Conservation (phyloP, 2,113 vertebrate genomes). For the Brachypteracias leptosomus region DNA sequence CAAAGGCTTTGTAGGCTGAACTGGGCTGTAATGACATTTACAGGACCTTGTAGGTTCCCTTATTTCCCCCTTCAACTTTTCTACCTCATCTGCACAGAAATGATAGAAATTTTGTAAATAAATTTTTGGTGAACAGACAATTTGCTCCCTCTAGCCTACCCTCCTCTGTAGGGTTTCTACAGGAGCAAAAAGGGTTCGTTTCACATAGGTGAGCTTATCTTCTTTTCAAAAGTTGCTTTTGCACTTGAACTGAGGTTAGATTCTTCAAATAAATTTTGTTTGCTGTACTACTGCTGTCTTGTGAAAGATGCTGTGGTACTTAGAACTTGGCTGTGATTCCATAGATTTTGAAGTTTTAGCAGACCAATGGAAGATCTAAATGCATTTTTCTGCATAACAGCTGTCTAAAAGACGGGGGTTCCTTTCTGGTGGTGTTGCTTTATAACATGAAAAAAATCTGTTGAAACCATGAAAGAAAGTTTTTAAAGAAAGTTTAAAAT, state of each 20-base stretch:
- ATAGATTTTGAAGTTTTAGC: not conserved
- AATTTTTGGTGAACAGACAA: not conserved
- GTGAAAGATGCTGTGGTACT: not conserved
- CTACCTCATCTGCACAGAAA: not conserved
- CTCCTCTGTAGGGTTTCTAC: not conserved
- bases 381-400: not conserved
- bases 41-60: not conserved
- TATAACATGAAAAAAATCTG: not conserved
- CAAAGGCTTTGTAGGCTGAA: not conserved
- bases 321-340: not conserved
- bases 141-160: not conserved
- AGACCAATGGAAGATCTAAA: not conserved
- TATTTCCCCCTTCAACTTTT: not conserved
- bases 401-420: not conserved
- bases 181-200: not conserved
- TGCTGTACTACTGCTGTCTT: not conserved
- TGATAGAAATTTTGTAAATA: not conserved
- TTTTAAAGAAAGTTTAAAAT: not conserved
- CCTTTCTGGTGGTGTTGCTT: not conserved
- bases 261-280: not conserved
- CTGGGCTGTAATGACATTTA: not conserved
- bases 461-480: not conserved
- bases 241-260: not conserved
- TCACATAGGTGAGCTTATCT: not conserved
- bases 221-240: not conserved